Evolutionary conservation across 2,888 invertebrate species (phyloP), one percentile per base, ranked within the genome.

Genomic region (Drosophila pseudotakahashii): DNA sequence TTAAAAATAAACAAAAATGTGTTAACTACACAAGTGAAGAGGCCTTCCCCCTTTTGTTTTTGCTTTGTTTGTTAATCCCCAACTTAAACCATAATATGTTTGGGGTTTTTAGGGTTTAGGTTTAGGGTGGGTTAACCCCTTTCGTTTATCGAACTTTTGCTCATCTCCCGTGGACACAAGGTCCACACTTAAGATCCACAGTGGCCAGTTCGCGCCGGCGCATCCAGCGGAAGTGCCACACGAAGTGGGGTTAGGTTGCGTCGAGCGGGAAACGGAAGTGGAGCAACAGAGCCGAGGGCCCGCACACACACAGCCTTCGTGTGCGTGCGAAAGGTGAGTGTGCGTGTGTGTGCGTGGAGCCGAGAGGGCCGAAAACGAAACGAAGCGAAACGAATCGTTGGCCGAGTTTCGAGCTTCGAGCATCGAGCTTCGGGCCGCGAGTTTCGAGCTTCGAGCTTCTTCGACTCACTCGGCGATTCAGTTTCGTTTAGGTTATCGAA

Each of bases 391-490:
- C 74, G 74, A 72, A 44, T 67, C 58, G 71, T 75, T 77, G 73
- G 81, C 84, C 79, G 77, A 82, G 72, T 83, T 86, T 61, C 72
- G 73, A 82, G 70, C 75, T 78, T 59, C 58, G 54, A 52, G 34
- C 1, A 3, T 10, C 34, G 11, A 11, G 34, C 34, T 5, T 11
- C 10, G 34, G 13, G 34, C 30, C n/a, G n/a, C n/a, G n/a, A 52
- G 34, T 3, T 11, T 10, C 34, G 11, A 11, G 34, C 34, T 5
- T 11, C 10, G 34, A 34, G 34, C 30, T 7, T 26, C 26, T 23
- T 26, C 30, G 7, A 7, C 30, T 30, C 45, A 50, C 45, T 53
- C 51, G 70, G 52, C 68, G 54, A 39, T 75, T 78, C 71, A 82
- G 82, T 87, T 77, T 77, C 69, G 68, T 71, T 72, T 60, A 74